Evolutionary conservation across 2,888 invertebrate genomes (phyloP), one percentile per base, ranked within the genome.

Genomic region (Cremastinae sp.): DNA sequence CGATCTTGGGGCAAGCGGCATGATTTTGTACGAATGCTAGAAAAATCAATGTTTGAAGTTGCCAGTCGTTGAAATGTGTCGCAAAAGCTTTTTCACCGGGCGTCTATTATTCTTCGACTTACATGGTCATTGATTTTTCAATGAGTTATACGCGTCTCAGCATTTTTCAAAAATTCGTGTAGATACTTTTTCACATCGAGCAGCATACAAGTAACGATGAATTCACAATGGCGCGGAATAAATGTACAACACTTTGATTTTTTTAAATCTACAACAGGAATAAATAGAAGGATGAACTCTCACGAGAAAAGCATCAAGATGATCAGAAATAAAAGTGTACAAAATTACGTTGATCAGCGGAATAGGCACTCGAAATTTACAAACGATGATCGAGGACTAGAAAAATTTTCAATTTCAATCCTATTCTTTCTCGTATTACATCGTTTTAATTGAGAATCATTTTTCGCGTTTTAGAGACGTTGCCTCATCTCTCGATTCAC

Each of bases 311-410:
- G 47, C 28, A 39, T 41, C 10, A 22, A 3, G 14, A 28, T 12
- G 10, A 16, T 16, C 20, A 14, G 1, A 4, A 45, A 45, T 14
- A 20, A 51, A 51, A 65, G 22, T 14, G 28, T 41, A 41, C 37
- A 49, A 18, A 16, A 41, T 41, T n/a, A n/a, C n/a, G 64, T 41
- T 41, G 35, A 51, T 51, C 35, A 59, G 73, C 58, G 61, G 35
- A 64, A 66, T 73, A 74, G 66, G 68, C 76, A 70, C 74, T 74
- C 76, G 70, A 78, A 43, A 56, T 64, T 71, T 45, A 20, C 49
- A 35, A 47, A 61, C 69, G n/a, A 61, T 20, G 45, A 51, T 64
- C 39, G 62, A 49, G 51, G n/a, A 47, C 41, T 41, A 8, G 20
- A 14, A 9, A 28, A 22, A 12, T n/a, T 49, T 18, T 56, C 45